These are phyloP conservation scores for Malurus leucopterus DNA, from an alignment of 2,797 vertebrate genomes.

Conservation along the genomic window DNA sequence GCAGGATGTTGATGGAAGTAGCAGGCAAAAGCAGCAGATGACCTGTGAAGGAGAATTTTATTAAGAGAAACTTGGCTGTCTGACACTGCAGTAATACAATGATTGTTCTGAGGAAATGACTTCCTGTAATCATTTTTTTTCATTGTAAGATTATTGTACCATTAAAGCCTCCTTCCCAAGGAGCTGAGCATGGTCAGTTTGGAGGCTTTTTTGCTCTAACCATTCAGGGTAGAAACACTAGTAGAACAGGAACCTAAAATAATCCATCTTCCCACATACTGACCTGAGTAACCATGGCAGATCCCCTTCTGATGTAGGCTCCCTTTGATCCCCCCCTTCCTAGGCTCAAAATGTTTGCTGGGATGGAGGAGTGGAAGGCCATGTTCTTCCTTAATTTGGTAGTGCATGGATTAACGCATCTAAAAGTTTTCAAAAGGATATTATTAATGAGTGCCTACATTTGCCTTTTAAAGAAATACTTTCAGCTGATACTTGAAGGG, in stretches of 20 bases:
- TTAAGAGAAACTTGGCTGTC: background rate
- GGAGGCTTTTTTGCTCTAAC: background rate
- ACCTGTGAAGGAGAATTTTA: background rate
- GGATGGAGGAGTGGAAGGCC: background rate
- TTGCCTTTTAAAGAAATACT: background rate
- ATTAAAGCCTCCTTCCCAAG: background rate
- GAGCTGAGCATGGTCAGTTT: background rate
- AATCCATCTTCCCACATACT: background rate
- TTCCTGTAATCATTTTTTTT: background rate
- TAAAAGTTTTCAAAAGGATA: background rate
- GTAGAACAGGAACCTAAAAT: background rate
- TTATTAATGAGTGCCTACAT: fast-evolving
- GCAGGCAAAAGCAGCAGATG: background rate
- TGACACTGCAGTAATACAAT: background rate
- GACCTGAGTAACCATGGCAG: background rate
- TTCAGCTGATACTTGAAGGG: background rate
- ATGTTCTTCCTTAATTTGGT: background rate
- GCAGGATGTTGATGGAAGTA: background rate
- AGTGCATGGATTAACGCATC: background rate
- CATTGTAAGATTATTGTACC: background rate
- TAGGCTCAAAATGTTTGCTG: background rate
- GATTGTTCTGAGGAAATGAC: background rate
- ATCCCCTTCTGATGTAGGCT: background rate
- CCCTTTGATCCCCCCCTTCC: background rate
- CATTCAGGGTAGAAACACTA: background rate